phyloP scores from a whole-genome alignment of 2,113 vertebrate genomes.

The Garra rufa region DNA sequence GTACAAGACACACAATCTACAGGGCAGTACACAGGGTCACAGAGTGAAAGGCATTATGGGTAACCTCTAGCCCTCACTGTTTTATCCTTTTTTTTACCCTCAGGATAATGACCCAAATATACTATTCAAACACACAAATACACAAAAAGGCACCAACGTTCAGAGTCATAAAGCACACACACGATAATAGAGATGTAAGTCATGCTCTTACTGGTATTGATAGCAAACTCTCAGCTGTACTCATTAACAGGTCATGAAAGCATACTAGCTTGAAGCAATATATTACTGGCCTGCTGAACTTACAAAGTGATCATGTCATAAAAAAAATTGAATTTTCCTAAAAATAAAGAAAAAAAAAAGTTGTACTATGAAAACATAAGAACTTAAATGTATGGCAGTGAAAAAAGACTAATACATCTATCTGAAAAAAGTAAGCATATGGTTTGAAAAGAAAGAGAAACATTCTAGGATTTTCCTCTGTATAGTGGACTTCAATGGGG shows the following conservation, averaged over 20 bases:
- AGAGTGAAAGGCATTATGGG: slow-evolving; percentile 4
- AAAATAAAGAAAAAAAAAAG: too few relatives aligned
- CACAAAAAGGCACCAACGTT: slow-evolving; percentile 5
- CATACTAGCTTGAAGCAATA: not conserved
- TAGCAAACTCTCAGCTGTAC: not conserved
- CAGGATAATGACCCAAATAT: slow-evolving; percentile 39
- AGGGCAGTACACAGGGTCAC: slow-evolving; percentile 4
- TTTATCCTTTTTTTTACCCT: not conserved
- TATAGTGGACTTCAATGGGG: too few relatives aligned
- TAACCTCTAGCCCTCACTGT: slow-evolving; percentile 14
- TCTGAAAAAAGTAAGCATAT: too few relatives aligned
- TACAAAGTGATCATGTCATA: not conserved
- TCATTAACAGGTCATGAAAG: not conserved
- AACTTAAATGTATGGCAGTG: too few relatives aligned
- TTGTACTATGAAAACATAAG: too few relatives aligned
- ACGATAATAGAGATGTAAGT: not conserved
- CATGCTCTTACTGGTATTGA: slow-evolving; percentile 2
- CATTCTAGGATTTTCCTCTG: too few relatives aligned
- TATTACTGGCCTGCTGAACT: not conserved
- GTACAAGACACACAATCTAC: not conserved
- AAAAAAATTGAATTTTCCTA: not conserved
- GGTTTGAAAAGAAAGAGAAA: too few relatives aligned
- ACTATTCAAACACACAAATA: slow-evolving; percentile 35
- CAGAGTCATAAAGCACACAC: not conserved
- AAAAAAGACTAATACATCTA: too few relatives aligned